phyloP scores from a whole-genome alignment of 2,113 vertebrate genomes.

The Miniopterus natalensis region DNA sequence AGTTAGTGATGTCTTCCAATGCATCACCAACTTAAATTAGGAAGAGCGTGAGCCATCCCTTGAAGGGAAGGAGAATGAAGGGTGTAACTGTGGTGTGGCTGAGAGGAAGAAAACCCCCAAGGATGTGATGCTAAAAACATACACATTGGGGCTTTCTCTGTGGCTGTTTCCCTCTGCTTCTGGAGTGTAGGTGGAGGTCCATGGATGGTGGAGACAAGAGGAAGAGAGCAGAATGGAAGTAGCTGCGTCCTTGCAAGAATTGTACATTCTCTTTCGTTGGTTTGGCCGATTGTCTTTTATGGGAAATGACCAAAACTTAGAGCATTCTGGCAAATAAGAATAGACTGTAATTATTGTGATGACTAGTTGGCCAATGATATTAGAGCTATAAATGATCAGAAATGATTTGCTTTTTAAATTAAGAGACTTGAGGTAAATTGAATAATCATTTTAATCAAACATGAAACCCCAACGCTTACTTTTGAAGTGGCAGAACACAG shows the following conservation, averaged over 20 bases:
- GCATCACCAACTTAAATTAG: background rate
- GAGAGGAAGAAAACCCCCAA: background rate
- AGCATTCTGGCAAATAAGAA: background rate
- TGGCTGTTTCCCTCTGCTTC: background rate
- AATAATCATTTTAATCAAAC: background rate
- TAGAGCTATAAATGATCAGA: background rate
- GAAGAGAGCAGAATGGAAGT: background rate
- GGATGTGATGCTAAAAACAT: background rate
- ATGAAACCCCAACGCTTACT: background rate
- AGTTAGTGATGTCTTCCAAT: background rate
- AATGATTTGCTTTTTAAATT: background rate
- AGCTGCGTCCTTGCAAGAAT: background rate
- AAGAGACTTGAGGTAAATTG: background rate
- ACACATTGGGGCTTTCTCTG: background rate
- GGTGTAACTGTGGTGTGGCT: background rate
- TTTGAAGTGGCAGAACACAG: background rate
- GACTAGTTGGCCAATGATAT: background rate
- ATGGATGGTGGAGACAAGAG: background rate
- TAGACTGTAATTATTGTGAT: background rate
- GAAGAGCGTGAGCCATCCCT: background rate
- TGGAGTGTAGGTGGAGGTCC: background rate
- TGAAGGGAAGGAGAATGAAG: background rate
- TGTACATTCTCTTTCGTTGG: background rate
- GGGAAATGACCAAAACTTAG: background rate
- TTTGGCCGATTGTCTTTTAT: background rate